phyloP scores from a whole-genome alignment of 1,140 invertebrate species.

The Heliothis subflexa region DNA sequence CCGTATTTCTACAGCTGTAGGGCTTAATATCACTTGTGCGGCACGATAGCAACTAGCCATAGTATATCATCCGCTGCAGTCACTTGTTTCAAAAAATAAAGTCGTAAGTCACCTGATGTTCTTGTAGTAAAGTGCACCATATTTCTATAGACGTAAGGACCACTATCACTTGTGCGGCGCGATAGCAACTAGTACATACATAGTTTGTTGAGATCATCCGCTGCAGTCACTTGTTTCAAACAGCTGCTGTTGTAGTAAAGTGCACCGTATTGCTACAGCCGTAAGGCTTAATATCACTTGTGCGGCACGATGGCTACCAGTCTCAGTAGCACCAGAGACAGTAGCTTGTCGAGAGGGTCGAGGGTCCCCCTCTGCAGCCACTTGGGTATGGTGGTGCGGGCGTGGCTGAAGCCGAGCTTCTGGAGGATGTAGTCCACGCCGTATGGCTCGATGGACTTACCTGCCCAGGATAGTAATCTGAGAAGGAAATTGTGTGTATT shows the following conservation, averaged over 20 bases:
- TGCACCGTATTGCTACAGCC: not conserved
- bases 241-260: not conserved
- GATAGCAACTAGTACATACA: slow-evolving; percentile 89
- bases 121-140: not conserved
- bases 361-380: slow-evolving; percentile 99
- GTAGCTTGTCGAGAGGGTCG: slow-evolving; percentile 97
- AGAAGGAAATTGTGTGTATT: slow-evolving; percentile 48
- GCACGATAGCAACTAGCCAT: slow-evolving; percentile 87
- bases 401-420: slow-evolving; percentile 98
- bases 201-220: slow-evolving; percentile 97
- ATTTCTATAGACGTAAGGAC: not conserved
- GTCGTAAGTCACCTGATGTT: not conserved
- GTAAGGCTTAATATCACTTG: slow-evolving; percentile 47
- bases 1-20: not conserved
- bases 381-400: slow-evolving; percentile 99
- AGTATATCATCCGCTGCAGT: slow-evolving; percentile 75
- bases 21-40: slow-evolving; percentile 56
- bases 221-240: slow-evolving; percentile 95
- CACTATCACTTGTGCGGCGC: slow-evolving; percentile 69
- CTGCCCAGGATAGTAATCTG: slow-evolving; percentile 97
- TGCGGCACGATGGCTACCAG: slow-evolving; percentile 87
- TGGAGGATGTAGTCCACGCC: slow-evolving; percentile 99
- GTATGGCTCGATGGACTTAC: slow-evolving; percentile 98
- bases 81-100: not conserved
- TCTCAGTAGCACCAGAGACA: slow-evolving; percentile 90